Evolutionary conservation across 2,797 vertebrate species (phyloP).

Genomic region (Crotalus adamanteus): DNA sequence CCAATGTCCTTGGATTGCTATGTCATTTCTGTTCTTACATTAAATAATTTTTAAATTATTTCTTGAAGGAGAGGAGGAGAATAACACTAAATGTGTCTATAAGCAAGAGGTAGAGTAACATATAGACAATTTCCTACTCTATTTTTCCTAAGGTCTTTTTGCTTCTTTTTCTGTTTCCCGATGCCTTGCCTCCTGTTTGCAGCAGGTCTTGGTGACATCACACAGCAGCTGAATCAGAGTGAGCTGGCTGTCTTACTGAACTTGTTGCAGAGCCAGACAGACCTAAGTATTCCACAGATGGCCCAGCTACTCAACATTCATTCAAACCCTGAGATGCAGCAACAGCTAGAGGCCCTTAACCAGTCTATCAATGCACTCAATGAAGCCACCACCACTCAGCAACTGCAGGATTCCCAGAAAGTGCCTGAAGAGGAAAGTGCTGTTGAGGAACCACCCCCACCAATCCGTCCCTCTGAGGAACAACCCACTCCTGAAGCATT

Average conservation of each 20-base stretch:
- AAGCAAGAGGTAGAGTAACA: no score
- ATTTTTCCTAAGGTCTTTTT: neutral
- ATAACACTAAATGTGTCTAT: neutral
- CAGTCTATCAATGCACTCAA: conserved; percentile 88
- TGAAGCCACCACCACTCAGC: conserved; percentile 74
- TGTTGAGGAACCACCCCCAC: conserved; percentile 63
- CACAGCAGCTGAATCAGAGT: conserved; percentile 95
- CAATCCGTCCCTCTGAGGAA: conserved; percentile 68
- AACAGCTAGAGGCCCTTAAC: conserved; percentile 87
- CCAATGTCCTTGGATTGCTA: neutral
- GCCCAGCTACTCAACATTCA: conserved; percentile 91
- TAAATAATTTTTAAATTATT: neutral
- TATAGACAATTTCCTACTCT: neutral
- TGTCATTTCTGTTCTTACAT: neutral
- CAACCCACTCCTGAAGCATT: conserved; percentile 68
- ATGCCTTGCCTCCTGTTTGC: conserved; percentile 17
- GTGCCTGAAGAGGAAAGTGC: conserved; percentile 55
- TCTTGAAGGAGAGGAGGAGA: neutral
- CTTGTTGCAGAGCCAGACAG: conserved; percentile 94
- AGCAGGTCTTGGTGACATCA: conserved; percentile 85
- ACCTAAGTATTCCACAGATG: conserved; percentile 91
- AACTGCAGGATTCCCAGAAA: conserved; percentile 75
- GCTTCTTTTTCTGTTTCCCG: neutral
- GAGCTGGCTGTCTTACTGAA: conserved; percentile 93
- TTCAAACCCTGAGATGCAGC: conserved; percentile 83